Conservation (phyloP, 2,888 invertebrate species). For the Callinectes sapidus region DNA sequence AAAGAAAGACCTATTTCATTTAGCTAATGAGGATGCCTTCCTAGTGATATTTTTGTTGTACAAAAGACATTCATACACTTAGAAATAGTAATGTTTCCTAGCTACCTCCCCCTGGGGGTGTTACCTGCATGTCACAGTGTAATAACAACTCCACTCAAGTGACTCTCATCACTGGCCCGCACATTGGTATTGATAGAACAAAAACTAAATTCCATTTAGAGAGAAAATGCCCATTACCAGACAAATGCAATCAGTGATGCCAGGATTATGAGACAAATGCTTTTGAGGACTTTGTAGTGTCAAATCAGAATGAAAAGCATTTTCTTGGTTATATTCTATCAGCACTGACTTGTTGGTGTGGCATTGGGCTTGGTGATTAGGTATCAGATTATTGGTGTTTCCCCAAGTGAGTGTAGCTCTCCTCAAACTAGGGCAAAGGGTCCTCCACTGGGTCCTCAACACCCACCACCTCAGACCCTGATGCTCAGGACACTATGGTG, state of each 20-base stretch:
- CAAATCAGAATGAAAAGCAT: background rate
- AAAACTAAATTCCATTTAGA: background rate
- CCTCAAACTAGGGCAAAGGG: slow-evolving; percentile 66
- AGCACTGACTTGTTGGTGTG: background rate
- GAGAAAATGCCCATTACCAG: slow-evolving; percentile 2
- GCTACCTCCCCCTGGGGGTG: background rate
- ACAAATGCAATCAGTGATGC: background rate
- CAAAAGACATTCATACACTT: background rate
- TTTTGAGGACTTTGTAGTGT: background rate
- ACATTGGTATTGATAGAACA: background rate
- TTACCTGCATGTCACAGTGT: slow-evolving; percentile 12
- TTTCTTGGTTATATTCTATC: background rate
- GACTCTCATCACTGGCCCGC: background rate
- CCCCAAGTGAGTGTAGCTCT: slow-evolving; percentile 39
- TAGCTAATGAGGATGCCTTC: background rate
- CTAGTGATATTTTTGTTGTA: background rate
- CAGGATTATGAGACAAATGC: background rate
- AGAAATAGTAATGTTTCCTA: background rate
- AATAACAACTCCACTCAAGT: background rate
- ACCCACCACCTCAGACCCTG: slow-evolving; percentile 72
- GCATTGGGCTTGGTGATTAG: background rate
- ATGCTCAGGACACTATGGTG: slow-evolving; percentile 62
- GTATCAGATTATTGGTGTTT: slow-evolving; percentile 10
- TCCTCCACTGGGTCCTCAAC: slow-evolving; percentile 72
- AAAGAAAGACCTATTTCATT: background rate